phyloP scores from a whole-genome alignment of 2,888 invertebrate genomes.

The Odontocolon sp. region DNA sequence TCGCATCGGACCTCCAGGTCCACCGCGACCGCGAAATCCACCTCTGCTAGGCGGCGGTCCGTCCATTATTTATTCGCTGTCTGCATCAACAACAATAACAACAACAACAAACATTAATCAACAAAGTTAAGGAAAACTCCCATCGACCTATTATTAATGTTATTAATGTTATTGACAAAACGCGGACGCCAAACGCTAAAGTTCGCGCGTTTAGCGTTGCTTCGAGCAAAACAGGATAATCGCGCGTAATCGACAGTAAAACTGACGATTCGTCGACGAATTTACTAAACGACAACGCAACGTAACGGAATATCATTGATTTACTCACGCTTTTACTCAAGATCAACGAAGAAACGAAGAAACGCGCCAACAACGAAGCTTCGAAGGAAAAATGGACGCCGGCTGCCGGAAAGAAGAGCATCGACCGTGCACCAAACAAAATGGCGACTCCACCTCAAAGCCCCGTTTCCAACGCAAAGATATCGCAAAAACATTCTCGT shows the following conservation, averaged over 20 bases:
- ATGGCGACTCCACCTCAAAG: slow-evolving; percentile 26
- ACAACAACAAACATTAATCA: neutral
- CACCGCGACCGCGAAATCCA: slow-evolving; percentile 70
- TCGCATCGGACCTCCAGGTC: slow-evolving; percentile 75
- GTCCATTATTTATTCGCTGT: slow-evolving; percentile 61
- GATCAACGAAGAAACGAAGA: slow-evolving; percentile 56
- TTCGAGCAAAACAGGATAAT: neutral
- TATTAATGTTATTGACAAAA: slow-evolving; percentile 31
- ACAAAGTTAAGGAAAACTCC: neutral
- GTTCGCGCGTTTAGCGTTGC: slow-evolving; percentile 8
- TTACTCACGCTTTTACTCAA: slow-evolving; percentile 66
- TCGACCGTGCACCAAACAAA: slow-evolving; percentile 69
- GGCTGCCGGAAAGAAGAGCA: slow-evolving; percentile 76
- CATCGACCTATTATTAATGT: too few relatives aligned
- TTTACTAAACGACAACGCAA: neutral
- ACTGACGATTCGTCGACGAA: neutral
- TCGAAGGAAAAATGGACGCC: slow-evolving; percentile 77
- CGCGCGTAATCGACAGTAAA: neutral
- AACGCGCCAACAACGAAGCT: slow-evolving; percentile 68
- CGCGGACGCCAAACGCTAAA: slow-evolving; percentile 24
- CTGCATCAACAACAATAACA: slow-evolving; percentile 10
- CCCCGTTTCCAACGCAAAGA: slow-evolving; percentile 27
- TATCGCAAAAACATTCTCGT: slow-evolving; percentile 7
- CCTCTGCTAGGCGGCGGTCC: slow-evolving; percentile 67
- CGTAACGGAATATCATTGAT: slow-evolving; percentile 2